Evolutionary conservation across 2,113 vertebrate species (phyloP).

Genomic region (Chitala chitala): DNA sequence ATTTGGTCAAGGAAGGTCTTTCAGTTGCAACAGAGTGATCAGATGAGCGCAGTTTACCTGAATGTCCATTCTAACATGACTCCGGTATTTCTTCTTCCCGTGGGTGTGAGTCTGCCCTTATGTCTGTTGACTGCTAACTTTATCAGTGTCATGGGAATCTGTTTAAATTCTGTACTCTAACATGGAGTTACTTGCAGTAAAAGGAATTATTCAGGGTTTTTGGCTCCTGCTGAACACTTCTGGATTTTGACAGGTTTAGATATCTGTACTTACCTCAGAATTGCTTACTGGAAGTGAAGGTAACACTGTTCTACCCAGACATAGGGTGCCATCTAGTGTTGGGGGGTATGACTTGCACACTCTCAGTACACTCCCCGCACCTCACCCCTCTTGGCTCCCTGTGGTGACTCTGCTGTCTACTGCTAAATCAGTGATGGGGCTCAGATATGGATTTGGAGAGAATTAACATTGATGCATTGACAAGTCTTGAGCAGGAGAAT

Average conservation of each 20-base stretch:
- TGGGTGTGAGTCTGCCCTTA: no score
- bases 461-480: conserved; percentile 36
- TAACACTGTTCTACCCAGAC: not conserved
- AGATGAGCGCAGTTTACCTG: no score
- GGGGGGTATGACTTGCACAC: not conserved
- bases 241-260: conserved; percentile 50
- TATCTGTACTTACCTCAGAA: conserved; percentile 48
- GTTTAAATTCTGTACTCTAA: not conserved
- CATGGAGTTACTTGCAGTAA: not conserved
- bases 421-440: conserved; percentile 39
- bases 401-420: conserved; percentile 39
- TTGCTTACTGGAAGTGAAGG: conserved; percentile 26
- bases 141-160: no score
- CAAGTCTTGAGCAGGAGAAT: conserved; percentile 34
- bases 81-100: no score
- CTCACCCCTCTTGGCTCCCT: conserved; percentile 19
- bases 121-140: no score
- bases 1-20: no score
- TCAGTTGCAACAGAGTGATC: no score
- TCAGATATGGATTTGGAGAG: conserved; percentile 35
- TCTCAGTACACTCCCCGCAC: conserved; percentile 27
- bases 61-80: no score
- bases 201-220: not conserved
- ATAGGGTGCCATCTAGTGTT: not conserved
- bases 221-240: not conserved